A percentile compares a stretch with the other conserved stretches of the same genome.
These are phyloP conservation scores for Acanthiza pusilla DNA, from an alignment of 2,797 vertebrate species.

Conservation along the genomic window DNA sequence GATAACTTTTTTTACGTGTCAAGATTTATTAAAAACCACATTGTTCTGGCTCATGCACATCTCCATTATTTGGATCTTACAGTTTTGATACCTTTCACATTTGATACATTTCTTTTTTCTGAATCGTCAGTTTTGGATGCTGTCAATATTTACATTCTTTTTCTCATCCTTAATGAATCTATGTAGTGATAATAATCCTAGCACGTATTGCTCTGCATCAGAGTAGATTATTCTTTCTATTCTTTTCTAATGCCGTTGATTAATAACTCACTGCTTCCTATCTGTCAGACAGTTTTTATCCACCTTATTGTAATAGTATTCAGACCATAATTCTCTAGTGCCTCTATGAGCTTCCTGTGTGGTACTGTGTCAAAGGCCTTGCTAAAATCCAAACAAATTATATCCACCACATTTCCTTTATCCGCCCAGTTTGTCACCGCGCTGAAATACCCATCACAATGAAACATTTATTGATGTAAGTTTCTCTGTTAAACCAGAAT, in stretches of 20 bases:
- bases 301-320: constrained; percentile 26
- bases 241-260: constrained; percentile 59
- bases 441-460: constrained; percentile 51
- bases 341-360: constrained; percentile 60
- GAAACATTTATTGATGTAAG: constrained; percentile 60
- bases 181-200: constrained; percentile 22
- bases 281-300: constrained; percentile 45
- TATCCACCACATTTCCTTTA: constrained; percentile 53
- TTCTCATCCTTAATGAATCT: constrained; percentile 12
- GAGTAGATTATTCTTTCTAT: constrained; percentile 27
- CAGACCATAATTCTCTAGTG: constrained; percentile 39
- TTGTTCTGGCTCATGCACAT: not conserved
- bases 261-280: constrained; percentile 59
- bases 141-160: constrained; percentile 34
- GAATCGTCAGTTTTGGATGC: not conserved
- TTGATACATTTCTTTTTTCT: not conserved
- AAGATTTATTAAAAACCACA: not conserved
- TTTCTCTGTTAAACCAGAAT: constrained; percentile 61
- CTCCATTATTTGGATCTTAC: not conserved
- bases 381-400: constrained; percentile 73
- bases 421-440: constrained; percentile 52
- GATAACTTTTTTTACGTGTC: not conserved
- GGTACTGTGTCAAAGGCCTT: constrained; percentile 56
- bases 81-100: not conserved
- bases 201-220: not conserved